Evolutionary conservation across 2,888 invertebrate species (phyloP).

Genomic region (Hydropsyche betteni): DNA sequence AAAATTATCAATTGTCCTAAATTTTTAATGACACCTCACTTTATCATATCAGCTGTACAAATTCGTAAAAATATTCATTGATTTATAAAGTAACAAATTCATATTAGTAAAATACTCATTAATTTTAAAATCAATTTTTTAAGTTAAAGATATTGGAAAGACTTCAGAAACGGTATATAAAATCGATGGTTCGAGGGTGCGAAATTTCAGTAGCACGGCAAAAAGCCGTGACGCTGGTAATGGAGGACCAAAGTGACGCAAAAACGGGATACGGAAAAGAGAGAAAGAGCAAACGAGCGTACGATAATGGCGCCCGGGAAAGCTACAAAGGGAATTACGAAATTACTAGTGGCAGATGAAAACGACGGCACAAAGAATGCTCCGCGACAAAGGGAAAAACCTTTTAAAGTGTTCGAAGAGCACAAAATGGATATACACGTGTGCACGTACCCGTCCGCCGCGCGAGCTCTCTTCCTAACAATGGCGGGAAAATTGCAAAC

Average conservation of each 20-base stretch:
- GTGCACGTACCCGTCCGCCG: conserved; percentile 54
- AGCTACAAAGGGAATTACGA: conserved; percentile 48
- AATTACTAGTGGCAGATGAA: conserved; percentile 36
- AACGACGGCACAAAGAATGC: conserved; percentile 27
- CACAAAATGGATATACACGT: conserved; percentile 17
- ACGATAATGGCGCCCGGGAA: conserved; percentile 35
- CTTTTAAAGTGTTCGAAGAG: conserved; percentile 40
- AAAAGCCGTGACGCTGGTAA: background rate
- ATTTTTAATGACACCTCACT: too few relatives aligned
- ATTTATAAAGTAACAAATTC: too few relatives aligned
- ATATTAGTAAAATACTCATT: too few relatives aligned
- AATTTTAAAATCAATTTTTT: too few relatives aligned
- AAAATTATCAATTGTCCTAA: too few relatives aligned
- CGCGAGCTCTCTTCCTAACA: too few relatives aligned
- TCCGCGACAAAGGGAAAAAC: conserved; percentile 38
- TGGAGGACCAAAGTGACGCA: conserved; percentile 33
- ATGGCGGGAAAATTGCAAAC: background rate
- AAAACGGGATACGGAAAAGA: background rate
- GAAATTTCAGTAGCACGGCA: conserved; percentile 20
- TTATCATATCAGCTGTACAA: too few relatives aligned
- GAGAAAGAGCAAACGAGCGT: conserved; percentile 20
- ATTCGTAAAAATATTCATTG: too few relatives aligned
- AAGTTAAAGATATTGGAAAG: background rate
- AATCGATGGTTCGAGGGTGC: background rate
- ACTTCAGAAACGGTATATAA: background rate